Conservation (phyloP, 2,888 invertebrate genomes). For the Eupithecia insigniata region DNA sequence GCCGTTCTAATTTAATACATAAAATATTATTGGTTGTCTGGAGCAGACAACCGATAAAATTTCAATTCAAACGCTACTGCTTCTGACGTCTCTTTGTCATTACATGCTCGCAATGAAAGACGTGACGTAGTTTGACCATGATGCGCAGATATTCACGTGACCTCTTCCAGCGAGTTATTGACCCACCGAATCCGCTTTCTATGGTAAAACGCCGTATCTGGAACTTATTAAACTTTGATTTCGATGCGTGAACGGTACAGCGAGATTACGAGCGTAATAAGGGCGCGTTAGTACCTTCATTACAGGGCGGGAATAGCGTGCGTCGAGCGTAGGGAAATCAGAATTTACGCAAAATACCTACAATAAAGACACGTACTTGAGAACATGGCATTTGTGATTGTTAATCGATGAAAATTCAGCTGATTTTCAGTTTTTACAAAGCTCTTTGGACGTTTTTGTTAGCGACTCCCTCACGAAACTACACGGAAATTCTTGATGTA, state of each 20-base stretch:
- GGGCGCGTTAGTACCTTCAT: slow-evolving; percentile 22
- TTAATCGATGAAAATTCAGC: not conserved
- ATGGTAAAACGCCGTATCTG: slow-evolving; percentile 8
- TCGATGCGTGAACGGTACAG: slow-evolving; percentile 38
- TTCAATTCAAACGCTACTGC: not conserved
- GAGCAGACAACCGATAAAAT: too few species aligned
- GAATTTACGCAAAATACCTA: slow-evolving; percentile 7
- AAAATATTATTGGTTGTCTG: too few species aligned
- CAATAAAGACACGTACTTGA: slow-evolving; percentile 6
- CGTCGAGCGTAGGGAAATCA: slow-evolving; percentile 14
- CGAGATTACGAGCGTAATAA: slow-evolving; percentile 32
- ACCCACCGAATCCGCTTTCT: slow-evolving; percentile 11
- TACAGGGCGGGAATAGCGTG: slow-evolving; percentile 8
- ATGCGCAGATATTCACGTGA: not conserved
- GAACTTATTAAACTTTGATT: slow-evolving; percentile 47
- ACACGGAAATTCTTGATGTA: too few species aligned
- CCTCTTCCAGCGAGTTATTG: not conserved
- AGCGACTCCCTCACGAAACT: too few species aligned
- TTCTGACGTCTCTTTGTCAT: not conserved
- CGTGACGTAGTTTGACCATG: not conserved
- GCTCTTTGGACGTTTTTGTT: not conserved
- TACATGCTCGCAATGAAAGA: not conserved
- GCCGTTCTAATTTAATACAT: too few species aligned
- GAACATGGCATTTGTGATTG: not conserved
- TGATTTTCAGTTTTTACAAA: not conserved